phyloP scores from a whole-genome alignment of 2,888 invertebrate species.

The Leucophora obtusa region DNA sequence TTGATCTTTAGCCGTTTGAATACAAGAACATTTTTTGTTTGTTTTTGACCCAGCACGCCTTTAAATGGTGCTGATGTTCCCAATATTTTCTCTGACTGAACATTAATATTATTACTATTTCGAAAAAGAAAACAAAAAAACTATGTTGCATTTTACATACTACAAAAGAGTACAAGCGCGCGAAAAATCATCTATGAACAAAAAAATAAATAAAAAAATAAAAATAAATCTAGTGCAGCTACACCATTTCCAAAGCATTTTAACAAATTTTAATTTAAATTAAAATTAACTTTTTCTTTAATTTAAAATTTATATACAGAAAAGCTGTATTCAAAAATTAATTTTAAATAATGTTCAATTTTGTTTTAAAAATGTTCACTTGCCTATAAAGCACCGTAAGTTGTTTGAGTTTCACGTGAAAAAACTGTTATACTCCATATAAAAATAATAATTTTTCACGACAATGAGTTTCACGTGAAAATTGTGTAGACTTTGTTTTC shows the following conservation, averaged over 20 bases:
- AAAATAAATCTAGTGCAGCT: constrained; percentile 47
- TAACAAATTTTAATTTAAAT: too few relatives aligned
- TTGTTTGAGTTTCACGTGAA: too few relatives aligned
- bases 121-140: constrained; percentile 25
- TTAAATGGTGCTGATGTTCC: constrained; percentile 60
- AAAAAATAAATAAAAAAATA: constrained; percentile 13
- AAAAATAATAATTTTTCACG: too few relatives aligned
- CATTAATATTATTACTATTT: constrained; percentile 5
- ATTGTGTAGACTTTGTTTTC: too few relatives aligned
- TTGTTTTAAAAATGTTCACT: too few relatives aligned
- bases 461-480: too few relatives aligned
- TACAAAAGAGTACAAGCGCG: constrained; percentile 48
- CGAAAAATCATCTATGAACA: constrained; percentile 39
- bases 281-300: too few relatives aligned
- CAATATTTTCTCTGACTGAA: constrained; percentile 33
- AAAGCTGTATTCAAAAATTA: too few relatives aligned
- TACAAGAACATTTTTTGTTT: constrained; percentile 14
- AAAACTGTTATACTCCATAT: too few relatives aligned
- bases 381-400: too few relatives aligned
- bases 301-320: too few relatives aligned
- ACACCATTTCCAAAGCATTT: constrained; percentile 5
- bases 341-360: too few relatives aligned
- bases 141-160: constrained; percentile 53
- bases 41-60: constrained; percentile 61
- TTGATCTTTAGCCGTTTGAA: constrained; percentile 38